A percentile compares a stretch with the other conserved stretches of the same genome.
Evolutionary conservation across 2,888 invertebrate species (phyloP).

Genomic region (Rotaria socialis): DNA sequence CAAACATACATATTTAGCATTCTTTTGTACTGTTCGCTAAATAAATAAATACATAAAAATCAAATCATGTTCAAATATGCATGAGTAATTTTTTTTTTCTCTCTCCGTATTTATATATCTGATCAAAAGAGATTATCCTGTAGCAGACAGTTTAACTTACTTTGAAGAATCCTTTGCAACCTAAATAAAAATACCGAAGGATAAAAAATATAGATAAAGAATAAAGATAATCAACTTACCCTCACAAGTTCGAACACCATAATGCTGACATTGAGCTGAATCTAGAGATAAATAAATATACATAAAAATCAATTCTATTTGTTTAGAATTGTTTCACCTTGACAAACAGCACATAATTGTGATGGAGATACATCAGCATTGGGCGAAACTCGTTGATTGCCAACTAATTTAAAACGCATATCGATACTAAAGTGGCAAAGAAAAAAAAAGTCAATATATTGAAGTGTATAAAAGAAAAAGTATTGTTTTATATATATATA

Average conservation of each 20-base stretch:
- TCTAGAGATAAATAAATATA: neutral
- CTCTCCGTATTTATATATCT: neutral
- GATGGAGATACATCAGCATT: neutral
- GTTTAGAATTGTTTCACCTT: neutral
- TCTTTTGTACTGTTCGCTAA: conserved; percentile 95
- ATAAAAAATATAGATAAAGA: conserved; percentile 50
- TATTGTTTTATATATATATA: neutral
- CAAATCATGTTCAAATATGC: neutral
- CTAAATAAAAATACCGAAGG: neutral
- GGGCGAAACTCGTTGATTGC: neutral
- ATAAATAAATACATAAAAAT: conserved; percentile 54
- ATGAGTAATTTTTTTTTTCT: neutral
- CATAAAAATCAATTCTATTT: neutral
- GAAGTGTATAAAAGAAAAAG: neutral
- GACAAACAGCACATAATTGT: conserved; percentile 25
- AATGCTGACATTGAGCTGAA: conserved; percentile 86
- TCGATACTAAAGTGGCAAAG: conserved; percentile 7
- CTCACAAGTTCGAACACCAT: conserved; percentile 94
- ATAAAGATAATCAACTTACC: conserved; percentile 80
- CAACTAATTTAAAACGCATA: conserved; percentile 33
- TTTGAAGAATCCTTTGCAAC: conserved; percentile 77
- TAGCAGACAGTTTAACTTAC: conserved; percentile 12
- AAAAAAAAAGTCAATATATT: neutral
- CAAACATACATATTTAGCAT: conserved; percentile 93
- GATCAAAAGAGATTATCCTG: neutral